Evolutionary conservation across 2,888 invertebrate species (phyloP), one percentile per base, ranked within the genome.

Genomic region (Polyommatus iphigenia): DNA sequence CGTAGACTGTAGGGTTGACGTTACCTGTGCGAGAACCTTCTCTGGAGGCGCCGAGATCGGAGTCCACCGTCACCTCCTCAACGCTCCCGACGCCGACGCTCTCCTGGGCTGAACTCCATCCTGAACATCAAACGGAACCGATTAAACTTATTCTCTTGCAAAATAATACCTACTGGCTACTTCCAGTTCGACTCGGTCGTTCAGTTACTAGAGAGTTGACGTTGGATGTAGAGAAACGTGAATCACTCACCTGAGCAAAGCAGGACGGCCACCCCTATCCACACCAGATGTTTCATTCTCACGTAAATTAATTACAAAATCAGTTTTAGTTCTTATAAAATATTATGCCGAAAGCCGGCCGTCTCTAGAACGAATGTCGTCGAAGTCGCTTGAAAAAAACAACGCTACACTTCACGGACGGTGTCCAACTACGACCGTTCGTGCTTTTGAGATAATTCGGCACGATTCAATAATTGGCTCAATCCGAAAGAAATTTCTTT

Each of bases 11-110:
- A n/a, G 46, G 2, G 46, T 13, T 6, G 50, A 15, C 24, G n/a
- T 83, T 87, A 98, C 98, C 98, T 87, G 99, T 99, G 89, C 97
- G 96, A 10, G 98, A 98, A 79, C 96, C 98, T 90, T 99, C 98
- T 81, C 97, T 95, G 81, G 96, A 97, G 75, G 98, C 96, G 18
- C 98, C 98, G 78, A 98, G 92, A 89, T 98, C 97, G 54, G 95
- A 93, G 76, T 98, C 97, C 78, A 97, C 95, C 6, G 95, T 96
- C 84, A 96, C 95, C 76, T 87, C 88, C 80, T 89, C 89, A 80
- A 87, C 90, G 2, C 95, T 90, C 67, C 92, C 92, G 62, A 90
- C 93, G 79, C 95, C 95, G 29, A 88, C 87, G 50, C 90, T 85
- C 87, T 84, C 93, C 90, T 94, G 85, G 15, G 91, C 95, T 75